Base-by-base conservation (phyloP, 2,113 vertebrate species). In the Suncus etruscus region DNA sequence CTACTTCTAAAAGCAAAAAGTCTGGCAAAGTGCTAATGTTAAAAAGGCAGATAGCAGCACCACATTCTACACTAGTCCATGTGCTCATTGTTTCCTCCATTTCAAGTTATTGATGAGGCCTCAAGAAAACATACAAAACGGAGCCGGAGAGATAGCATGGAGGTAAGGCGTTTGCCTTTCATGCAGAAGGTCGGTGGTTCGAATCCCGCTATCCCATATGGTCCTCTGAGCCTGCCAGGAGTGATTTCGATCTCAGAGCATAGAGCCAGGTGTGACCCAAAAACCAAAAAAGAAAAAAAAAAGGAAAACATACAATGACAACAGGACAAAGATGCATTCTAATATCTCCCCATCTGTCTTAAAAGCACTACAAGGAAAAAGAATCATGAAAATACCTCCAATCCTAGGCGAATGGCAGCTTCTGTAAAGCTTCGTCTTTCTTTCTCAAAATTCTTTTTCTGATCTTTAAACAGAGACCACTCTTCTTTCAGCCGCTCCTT, bases 391-490 rank as follows among this genome's bases (percentile, higher is more conserved):
- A 89, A 95, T 97, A 99, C 99, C 98, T 99, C 99, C 91, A 98
- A 97, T 25, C 99, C 99, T 83, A 99, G 97, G 92, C 99, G 98
- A 95, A 99, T 99, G 72, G 99, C 99, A 76, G 99, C 99, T 82
- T 99, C 99, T 0, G 99, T 99, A 96, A 99, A 99, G 96, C 98
- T 99, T 93, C 97, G 98, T 93, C 99, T 98, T 91, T 99, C 99
- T 93, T 97, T 98, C 96, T 99, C 99, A 90, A 99, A 99, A 94
- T 99, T 99, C 95, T 97, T 98, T 96, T 98, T 99, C 92, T 99
- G 99, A 45, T 99, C 99, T 94, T 96, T 98, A 96, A 99, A 99
- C 7, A 99, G 97, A 31, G 96, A 98, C 99, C 99, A 99, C 54
- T 99, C 99, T 92, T 99, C 98, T 94, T 99, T 98, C 87, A 99